Base-by-base conservation (phyloP, 2,797 vertebrate species). In the Centropyge bicolor region DNA sequence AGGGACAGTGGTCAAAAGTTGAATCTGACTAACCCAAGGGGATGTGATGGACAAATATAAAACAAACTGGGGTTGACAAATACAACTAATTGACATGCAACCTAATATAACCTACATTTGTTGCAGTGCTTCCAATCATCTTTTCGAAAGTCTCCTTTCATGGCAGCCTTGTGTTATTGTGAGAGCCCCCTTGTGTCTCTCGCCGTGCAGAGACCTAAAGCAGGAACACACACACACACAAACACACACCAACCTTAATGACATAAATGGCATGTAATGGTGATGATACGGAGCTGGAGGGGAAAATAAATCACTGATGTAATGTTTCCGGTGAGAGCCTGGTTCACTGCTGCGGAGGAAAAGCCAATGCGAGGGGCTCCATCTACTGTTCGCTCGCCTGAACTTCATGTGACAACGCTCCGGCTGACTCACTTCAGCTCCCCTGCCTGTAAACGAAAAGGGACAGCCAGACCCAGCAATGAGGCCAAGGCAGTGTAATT, bases 191-290 rank as follows among this genome's bases (percentile, higher is more conserved):
- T 57, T 66, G 46, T 71, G 22, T 76, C 49, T 65, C 43, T 60
- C 1, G 0, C 24, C 40, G 41, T 51, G 64, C 24, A 20, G 56
- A 67, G 52, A 63, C 54, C 31, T 38, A 12, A 65, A 82, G 31
- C 54, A 6, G 60, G 61, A 43, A 45, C 64, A 14, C 16, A 1
- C 62, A n/a, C 71, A 48, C 41, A 57, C 52, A 66, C 46, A 70
- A n/a, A 49, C 48, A 70, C 59, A 70, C 73, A 48, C 56, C 71
- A 84, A 62, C 78, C 82, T 80, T 88, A 92, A 90, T 88, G 87
- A 91, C 90, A 91, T 88, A 92, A 89, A 92, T 86, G 86, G 88
- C 86, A 84, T 91, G 86, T 91, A 90, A 92, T 91, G 86, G 78
- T 86, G 76, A 91, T 90, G 87, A 94, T 88, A 88, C 55, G 70